Conservation (phyloP, 2,888 invertebrate species). For the Drosophila anceps region DNA sequence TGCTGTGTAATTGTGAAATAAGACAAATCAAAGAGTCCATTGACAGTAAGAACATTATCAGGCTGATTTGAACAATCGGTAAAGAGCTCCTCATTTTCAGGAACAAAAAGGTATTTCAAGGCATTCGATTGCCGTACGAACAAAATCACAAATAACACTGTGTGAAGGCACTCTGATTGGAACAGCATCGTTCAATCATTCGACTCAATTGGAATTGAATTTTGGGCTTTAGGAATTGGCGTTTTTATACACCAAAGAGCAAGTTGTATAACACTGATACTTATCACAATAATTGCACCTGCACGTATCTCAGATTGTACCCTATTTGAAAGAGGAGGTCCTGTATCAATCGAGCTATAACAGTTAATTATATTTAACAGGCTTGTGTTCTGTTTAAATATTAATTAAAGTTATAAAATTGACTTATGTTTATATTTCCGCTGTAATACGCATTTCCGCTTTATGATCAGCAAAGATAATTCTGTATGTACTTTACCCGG, state of each 20-base stretch:
- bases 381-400: neutral
- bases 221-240: neutral
- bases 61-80: slow-evolving; percentile 11
- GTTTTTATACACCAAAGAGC: slow-evolving; percentile 3
- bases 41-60: neutral
- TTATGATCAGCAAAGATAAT: too few relatives aligned
- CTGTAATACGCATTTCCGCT: too few relatives aligned
- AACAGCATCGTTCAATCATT: neutral
- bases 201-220: neutral
- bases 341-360: neutral
- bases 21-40: neutral
- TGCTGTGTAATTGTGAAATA: neutral
- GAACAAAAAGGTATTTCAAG: neutral
- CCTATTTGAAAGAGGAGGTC: neutral
- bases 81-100: slow-evolving; percentile 20
- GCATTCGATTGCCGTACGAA: slow-evolving; percentile 21
- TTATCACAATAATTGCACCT: neutral
- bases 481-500: too few relatives aligned
- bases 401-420: neutral
- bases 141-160: neutral
- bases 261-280: neutral
- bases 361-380: neutral
- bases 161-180: neutral
- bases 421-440: too few relatives aligned
- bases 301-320: neutral